Base-by-base conservation (phyloP, 1,140 invertebrate species). In the Bombus fervidus region DNA sequence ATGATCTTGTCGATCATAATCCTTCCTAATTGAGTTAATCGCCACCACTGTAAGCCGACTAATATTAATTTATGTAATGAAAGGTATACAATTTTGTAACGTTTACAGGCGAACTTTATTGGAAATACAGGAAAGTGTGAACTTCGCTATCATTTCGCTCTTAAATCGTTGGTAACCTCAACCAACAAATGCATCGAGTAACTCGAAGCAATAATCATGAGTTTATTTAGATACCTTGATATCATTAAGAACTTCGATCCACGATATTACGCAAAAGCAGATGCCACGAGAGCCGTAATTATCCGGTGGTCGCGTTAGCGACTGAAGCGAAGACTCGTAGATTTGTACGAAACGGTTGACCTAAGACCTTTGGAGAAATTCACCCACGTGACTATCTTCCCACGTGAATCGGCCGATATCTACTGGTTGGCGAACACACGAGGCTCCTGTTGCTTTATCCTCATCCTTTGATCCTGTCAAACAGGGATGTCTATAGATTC, bases 341-440 rank as follows among this genome's bases (percentile, higher is more conserved):
- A 79, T 83, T 85, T 41, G 34, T 86, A 47, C 66, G 59, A 72
- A 59, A 76, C 47, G 43, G 13, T 41, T 83, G 72, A 86, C 71
- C 86, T n/a, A 47, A 74, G 83, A 89, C 83, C 86, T 89, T 89
- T 89, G 39, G 37, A 73, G 83, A 88, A 89, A 86, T 87, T 89
- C 88, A 68, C 83, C 86, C 47, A 89, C 86, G 64, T 80, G 75
- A 82, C 64, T 64, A 66, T 69, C 82, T 85, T 87, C 88, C 87
- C 86, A 89, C 88, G 88, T 76, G 83, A 85, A 74, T 77, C 53
- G 53, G 71, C n/a, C 68, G 25, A 53, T 69, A 37, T 78, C 86
- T 69, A n/a, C 53, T 2, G 37, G 68, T 71, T 59, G 69, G 41
- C 57, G 73, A 87, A 64, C 85, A 85, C 47, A 66, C 31, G 71